Evolutionary conservation across 2,797 vertebrate genomes (phyloP), one percentile per base, ranked within the genome.

Genomic region (Gallinago stenura): DNA sequence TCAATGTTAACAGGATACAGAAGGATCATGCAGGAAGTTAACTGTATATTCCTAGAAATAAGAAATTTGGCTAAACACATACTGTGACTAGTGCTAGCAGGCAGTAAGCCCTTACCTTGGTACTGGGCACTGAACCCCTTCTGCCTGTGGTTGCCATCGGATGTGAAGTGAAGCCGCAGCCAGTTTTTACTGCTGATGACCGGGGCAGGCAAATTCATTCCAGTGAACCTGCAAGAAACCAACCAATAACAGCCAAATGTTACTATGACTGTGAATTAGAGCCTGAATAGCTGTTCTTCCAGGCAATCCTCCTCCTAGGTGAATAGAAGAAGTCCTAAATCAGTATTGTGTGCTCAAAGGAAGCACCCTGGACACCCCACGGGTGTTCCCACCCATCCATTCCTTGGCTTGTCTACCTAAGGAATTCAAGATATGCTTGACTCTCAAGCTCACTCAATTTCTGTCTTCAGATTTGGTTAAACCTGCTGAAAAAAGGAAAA

Each of bases 141-240:
- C 94, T 99, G 98, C 91, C 98, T 98, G 98, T 99, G 99, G 98
- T 99, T 99, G 75, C 99, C 99, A 1, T 99, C 99, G 0, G 99
- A 99, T 0, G 99, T 99, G 95, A 99, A 99, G 98, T 99, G 99
- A 48, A 99, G 98, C 19, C 99, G 97, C 31, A 99, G 98, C 99
- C 99, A 99, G n/a, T 99, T 99, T 93, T 99, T 99, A 77, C 99
- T 99, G 98, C 99, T 99, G 97, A 99, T 99, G 78, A 99, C 99
- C 1, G 99, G 99, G 6, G 99, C 99, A 2, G 99, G 99, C 79
- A 99, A 98, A 97, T 99, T 99, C 91, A 98, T 98, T 68, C 99
- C 99, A 0, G 99, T 99, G 97, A 99, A 99, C 99, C 99, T 99
- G 98, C 1, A 85, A 86, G 93, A 77, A 58, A 92, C 3, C 64